Evolutionary conservation across 92 coral and sea anemone genomes (phyloP), one percentile per base, ranked within the genome.

Genomic region (Nematostella vectensis): DNA sequence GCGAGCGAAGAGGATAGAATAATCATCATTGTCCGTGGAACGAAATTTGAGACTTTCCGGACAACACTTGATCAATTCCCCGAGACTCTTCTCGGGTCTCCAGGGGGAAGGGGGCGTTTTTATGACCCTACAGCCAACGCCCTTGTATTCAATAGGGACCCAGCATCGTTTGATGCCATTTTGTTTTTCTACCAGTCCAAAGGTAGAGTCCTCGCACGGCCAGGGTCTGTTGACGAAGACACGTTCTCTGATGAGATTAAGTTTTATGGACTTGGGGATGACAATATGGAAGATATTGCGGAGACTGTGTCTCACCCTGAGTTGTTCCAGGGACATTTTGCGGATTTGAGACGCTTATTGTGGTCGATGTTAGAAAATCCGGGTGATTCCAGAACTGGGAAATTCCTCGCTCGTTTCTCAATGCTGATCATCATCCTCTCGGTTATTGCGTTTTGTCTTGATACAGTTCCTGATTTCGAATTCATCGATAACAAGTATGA

Each of bases 111-210:
- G 15, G 60, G 31, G 4, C 67, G 76, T 62, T 88, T 67, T 26
- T 84, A 88, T 57, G 94, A 88, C 58, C 69, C 72, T 1, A 48
- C 57, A 16, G 58, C 42, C 11, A 61, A 72, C 36, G 85, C 68
- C 42, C 79, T 75, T 2, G 62, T 60, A 45, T 73, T 88, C 30
- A 53, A 64, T 53, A 78, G 97, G 38, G 82, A 89, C 57, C 85
- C 86, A 21, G 71, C 72, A 27, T 76, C 80, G 0, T 85, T 89
- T 29, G 83, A 89, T 48, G 85, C 78, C 24, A 89, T 89, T 45
- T 51, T 89, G 29, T 89, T 89, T 55, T 89, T 76, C 53, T 89
- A 89, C 50, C 97, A 89, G 54, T 89, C 97, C 10, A 76, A 79
- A 25, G 97, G 97, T 1, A 61, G 40, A n/a, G 85, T 89, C 27